Conservation (phyloP, 2,113 vertebrate genomes). For the Pyrgilauda ruficollis region DNA sequence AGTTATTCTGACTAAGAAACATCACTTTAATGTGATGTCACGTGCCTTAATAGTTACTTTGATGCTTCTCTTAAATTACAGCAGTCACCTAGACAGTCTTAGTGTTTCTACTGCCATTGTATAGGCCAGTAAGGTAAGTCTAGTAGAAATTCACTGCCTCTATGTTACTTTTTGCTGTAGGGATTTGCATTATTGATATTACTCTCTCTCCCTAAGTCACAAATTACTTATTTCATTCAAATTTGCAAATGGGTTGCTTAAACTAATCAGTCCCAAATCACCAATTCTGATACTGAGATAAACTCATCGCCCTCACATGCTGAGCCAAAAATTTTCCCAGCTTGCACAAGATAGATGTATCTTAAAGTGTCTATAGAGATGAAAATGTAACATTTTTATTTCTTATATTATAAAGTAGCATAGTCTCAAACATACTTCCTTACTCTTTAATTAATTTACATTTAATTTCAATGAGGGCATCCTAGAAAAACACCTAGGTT, state of each 20-base stretch:
- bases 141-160: background rate
- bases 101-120: background rate
- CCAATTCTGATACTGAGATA: conserved; percentile 3
- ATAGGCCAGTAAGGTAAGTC: background rate
- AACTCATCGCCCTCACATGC: background rate
- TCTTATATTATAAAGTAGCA: background rate
- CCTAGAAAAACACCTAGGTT: background rate
- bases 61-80: background rate
- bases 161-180: background rate
- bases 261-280: conserved; percentile 30
- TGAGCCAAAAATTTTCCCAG: background rate
- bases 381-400: background rate
- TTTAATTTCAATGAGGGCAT: background rate
- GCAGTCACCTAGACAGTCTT: background rate
- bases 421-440: background rate
- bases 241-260: background rate
- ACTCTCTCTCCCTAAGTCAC: background rate
- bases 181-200: conserved; percentile 14
- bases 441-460: background rate
- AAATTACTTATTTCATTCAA: conserved; percentile 44
- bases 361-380: conserved; percentile 7
- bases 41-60: background rate
- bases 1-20: background rate
- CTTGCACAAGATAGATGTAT: background rate
- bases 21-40: background rate